These are phyloP conservation scores for Azorinus chamasolen DNA, from an alignment of 2,888 invertebrate genomes.

Conservation along the genomic window DNA sequence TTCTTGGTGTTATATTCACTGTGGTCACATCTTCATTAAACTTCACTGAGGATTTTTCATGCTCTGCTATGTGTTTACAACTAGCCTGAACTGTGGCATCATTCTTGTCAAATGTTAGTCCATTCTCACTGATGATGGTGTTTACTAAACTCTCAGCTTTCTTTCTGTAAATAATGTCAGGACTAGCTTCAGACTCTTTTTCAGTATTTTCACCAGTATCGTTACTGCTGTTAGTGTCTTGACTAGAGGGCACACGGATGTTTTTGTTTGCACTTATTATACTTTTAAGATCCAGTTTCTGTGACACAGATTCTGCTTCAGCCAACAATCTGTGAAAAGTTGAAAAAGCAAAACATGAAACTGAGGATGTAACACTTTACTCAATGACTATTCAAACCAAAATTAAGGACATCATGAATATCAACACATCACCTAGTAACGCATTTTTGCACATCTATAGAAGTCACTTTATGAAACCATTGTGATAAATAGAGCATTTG, in stretches of 20 bases:
- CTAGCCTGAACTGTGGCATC: slow-evolving; percentile 2
- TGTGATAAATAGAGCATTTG: no score
- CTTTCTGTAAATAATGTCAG: slow-evolving; percentile 5
- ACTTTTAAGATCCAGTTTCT: slow-evolving; percentile 48
- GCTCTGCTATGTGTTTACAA: slow-evolving; percentile 12
- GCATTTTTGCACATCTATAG: no score
- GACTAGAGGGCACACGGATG: slow-evolving; percentile 19
- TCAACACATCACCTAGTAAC: no score
- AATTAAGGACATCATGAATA: no score
- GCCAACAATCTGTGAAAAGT: slow-evolving; percentile 38
- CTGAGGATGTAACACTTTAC: no score
- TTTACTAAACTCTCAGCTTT: slow-evolving; percentile 44
- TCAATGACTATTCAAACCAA: no score
- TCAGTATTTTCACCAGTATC: background rate
- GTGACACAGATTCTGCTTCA: slow-evolving; percentile 55
- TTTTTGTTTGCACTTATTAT: slow-evolving; percentile 50
- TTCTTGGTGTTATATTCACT: slow-evolving; percentile 75
- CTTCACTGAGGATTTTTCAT: slow-evolving; percentile 64
- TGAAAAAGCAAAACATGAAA: no score
- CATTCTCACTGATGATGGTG: slow-evolving; percentile 54
- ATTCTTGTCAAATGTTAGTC: slow-evolving; percentile 33
- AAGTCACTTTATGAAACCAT: no score
- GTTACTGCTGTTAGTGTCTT: slow-evolving; percentile 7
- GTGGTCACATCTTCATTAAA: slow-evolving; percentile 74
- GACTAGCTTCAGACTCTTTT: background rate